Evolutionary conservation across 2,888 invertebrate species (phyloP).

Genomic region (Gari tellinella): DNA sequence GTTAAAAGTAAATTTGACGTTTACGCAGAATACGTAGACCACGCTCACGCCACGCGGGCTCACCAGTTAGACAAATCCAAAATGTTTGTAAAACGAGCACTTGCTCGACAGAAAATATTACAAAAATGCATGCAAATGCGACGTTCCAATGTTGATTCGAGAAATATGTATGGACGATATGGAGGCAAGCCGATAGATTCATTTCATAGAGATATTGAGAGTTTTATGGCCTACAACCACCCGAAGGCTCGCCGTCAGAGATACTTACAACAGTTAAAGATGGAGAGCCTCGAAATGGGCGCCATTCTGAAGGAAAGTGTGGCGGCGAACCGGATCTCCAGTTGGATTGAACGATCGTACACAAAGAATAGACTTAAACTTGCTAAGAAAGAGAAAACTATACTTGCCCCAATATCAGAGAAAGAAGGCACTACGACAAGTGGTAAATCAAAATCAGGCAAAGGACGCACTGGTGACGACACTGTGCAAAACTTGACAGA

Average conservation of each 20-base stretch:
- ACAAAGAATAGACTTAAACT: constrained; percentile 54
- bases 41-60: constrained; percentile 61
- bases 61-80: constrained; percentile 65
- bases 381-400: constrained; percentile 40
- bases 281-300: constrained; percentile 64
- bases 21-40: constrained; percentile 59
- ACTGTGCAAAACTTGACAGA: constrained; percentile 22
- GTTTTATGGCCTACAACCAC: constrained; percentile 67
- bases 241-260: constrained; percentile 66
- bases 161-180: constrained; percentile 60
- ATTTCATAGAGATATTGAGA: constrained; percentile 70
- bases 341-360: constrained; percentile 57
- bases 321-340: constrained; percentile 47
- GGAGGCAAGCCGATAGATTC: constrained; percentile 70
- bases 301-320: constrained; percentile 59
- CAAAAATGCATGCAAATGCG: constrained; percentile 74
- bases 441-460: too few relatives aligned
- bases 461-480: too few relatives aligned
- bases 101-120: constrained; percentile 68
- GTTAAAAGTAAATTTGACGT: constrained; percentile 61
- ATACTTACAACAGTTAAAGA: constrained; percentile 61
- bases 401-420: constrained; percentile 37
- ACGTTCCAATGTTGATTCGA: constrained; percentile 32
- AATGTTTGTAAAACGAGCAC: constrained; percentile 62
- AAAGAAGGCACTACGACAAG: constrained; percentile 3